Evolutionary conservation across 2,113 vertebrate genomes (phyloP), one percentile per base, ranked within the genome.

Genomic region (Cololabis saira): DNA sequence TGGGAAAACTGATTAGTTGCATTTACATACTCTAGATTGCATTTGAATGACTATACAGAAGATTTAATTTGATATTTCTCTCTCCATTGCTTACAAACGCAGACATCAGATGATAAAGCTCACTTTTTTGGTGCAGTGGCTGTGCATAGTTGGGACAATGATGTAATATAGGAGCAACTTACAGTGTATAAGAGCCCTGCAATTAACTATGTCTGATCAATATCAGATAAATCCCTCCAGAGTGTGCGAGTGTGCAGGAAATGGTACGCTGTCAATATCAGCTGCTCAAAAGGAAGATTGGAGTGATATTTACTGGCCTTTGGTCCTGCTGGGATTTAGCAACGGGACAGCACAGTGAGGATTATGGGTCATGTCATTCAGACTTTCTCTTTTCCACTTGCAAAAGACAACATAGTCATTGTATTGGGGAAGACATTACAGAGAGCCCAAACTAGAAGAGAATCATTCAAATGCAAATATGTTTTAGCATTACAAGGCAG

Each of bases 11-110:
- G 81, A 87, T 74, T 76, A 67, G 44, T 83, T 50, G 61, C 30
- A 79, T 84, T 85, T 77, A 79, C 82, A 88, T 90, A 69, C 83
- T 79, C 78, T 67, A 27, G 13, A 62, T 33, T 54, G 49, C 21
- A 67, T 82, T 75, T 56, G 59, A 84, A 85, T 67, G 76, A 76
- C 81, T 82, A 45, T 60, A 37, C 44, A 14, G 24, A 27, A 27
- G 3, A 27, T 27, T 27, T 27, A 2, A 27, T 27, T 27, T 27
- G 24, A 27, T 27, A 27, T 27, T 27, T 27, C 5, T 37, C 33
- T 70, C 22, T 40, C n/a, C 4, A 19, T 66, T 71, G 43, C 47
- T 14, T 21, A 11, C 53, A 15, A 70, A 54, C 15, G 42, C 48
- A 45, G 55, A 18, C 56, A 12, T 6, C 17, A 7, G 12, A 22